These are phyloP conservation scores for Rotaria macrura DNA, from an alignment of 2,888 invertebrate species.

Conservation along the genomic window DNA sequence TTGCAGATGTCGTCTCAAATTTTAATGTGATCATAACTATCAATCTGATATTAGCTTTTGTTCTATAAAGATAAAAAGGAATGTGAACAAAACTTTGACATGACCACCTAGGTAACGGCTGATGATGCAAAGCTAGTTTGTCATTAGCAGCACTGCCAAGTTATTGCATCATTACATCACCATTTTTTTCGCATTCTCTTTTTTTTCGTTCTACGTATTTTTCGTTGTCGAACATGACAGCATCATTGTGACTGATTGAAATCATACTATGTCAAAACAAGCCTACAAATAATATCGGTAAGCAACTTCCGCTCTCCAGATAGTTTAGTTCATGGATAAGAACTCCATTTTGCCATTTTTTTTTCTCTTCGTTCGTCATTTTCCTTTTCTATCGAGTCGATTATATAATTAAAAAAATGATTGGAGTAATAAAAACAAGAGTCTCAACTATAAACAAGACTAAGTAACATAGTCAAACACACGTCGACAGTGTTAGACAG, in stretches of 20 bases:
- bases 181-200: not conserved
- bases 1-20: not conserved
- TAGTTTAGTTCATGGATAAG: too few relatives aligned
- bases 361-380: not conserved
- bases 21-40: not conserved
- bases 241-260: not conserved
- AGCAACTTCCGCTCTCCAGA: not conserved
- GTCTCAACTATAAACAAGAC: not conserved
- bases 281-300: not conserved
- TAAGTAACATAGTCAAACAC: not conserved
- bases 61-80: not conserved
- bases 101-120: not conserved
- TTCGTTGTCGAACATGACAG: not conserved
- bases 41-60: not conserved
- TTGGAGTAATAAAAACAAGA: not conserved
- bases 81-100: not conserved
- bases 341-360: too few relatives aligned
- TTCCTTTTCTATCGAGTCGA: not conserved
- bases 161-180: not conserved
- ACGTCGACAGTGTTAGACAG: not conserved
- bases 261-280: not conserved
- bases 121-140: not conserved
- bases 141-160: not conserved
- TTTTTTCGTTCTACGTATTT: not conserved
- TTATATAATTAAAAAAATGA: not conserved